Evolutionary conservation across 2,888 invertebrate genomes (phyloP), one percentile per base, ranked within the genome.

Genomic region (Gymnosoma rotundatum): DNA sequence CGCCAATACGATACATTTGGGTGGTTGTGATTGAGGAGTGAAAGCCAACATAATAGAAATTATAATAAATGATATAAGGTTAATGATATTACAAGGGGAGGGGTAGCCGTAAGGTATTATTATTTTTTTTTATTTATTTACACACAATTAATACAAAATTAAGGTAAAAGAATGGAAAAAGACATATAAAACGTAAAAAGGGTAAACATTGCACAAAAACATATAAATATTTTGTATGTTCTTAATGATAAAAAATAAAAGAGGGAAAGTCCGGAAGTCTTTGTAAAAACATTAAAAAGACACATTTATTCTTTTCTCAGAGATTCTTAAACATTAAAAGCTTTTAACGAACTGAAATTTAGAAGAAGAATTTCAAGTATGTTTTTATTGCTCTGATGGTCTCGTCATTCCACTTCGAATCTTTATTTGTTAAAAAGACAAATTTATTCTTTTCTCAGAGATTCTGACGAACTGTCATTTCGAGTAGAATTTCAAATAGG

Each of bases 111-210:
- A 18, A n/a, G 42, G 10, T 25, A 25, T 25, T 25, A 32, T 9
- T 45, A 45, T 38, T 66, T 54, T 16, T 20, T 58, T 20, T 58
- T 16, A 32, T n/a, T 12, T 18, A 25, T 48, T 74, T 48, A 42
- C n/a, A 69, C 36, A 69, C 36, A 52, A 61, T 61, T 73, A 21
- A 58, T 58, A 25, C 54, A 20, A 0, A 67, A 54, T 54, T 16
- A 52, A 54, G 14, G 25, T 38, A 18, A 18, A 38, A 63, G 50
- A 56, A 25, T 74, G 48, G 4, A 48, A 6, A 6, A 12, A 60
- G 36, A 36, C 25, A 70, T 42, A 61, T 75, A 56, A 58, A 83
- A 78, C 83, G 78, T 83, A 83, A 83, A 83, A 83, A 74, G 78
- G 83, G 72, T 79, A 83, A 78, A 83, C 70, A 79, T 79, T 79